phyloP scores from a whole-genome alignment of 1,140 invertebrate species.

The Drosophila yakuba region DNA sequence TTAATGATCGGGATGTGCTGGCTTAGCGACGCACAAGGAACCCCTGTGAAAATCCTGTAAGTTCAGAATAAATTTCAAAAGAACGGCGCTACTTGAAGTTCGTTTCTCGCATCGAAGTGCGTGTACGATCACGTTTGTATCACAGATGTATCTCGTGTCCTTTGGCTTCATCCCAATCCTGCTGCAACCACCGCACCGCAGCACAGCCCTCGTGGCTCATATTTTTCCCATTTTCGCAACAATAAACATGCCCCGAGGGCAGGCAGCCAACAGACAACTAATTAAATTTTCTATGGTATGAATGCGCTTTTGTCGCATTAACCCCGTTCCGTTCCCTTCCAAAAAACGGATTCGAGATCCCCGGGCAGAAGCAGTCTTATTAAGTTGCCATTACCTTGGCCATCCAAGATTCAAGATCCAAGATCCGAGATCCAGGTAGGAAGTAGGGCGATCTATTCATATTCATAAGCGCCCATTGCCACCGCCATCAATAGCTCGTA shows the following conservation, averaged over 20 bases:
- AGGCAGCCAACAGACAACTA: slow-evolving; percentile 57
- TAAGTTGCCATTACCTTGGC: slow-evolving; percentile 62
- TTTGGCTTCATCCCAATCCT: background rate
- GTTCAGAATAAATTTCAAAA: slow-evolving; percentile 22
- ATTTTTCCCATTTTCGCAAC: slow-evolving; percentile 30
- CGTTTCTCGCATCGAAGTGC: slow-evolving; percentile 16
- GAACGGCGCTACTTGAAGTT: slow-evolving; percentile 29
- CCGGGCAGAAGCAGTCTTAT: slow-evolving; percentile 42
- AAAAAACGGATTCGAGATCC: slow-evolving; percentile 4
- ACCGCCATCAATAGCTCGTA: slow-evolving; percentile 77
- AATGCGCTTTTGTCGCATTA: slow-evolving; percentile 68
- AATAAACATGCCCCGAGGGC: slow-evolving; percentile 42
- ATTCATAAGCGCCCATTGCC: slow-evolving; percentile 76
- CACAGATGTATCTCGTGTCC: slow-evolving; percentile 37
- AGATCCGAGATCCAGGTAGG: slow-evolving; percentile 41
- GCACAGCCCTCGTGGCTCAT: slow-evolving; percentile 1
- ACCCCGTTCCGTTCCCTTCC: slow-evolving; percentile 8
- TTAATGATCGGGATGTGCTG: slow-evolving; percentile 8
- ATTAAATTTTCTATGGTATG: slow-evolving; percentile 71
- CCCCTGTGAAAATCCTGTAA: slow-evolving; percentile 35
- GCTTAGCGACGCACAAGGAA: background rate
- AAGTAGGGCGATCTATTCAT: slow-evolving; percentile 56
- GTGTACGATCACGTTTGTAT: slow-evolving; percentile 28
- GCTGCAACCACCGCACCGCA: slow-evolving; percentile 6
- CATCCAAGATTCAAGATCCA: slow-evolving; percentile 12